Evolutionary conservation across 2,888 invertebrate genomes (phyloP).

Genomic region (Eupsilia transversa): DNA sequence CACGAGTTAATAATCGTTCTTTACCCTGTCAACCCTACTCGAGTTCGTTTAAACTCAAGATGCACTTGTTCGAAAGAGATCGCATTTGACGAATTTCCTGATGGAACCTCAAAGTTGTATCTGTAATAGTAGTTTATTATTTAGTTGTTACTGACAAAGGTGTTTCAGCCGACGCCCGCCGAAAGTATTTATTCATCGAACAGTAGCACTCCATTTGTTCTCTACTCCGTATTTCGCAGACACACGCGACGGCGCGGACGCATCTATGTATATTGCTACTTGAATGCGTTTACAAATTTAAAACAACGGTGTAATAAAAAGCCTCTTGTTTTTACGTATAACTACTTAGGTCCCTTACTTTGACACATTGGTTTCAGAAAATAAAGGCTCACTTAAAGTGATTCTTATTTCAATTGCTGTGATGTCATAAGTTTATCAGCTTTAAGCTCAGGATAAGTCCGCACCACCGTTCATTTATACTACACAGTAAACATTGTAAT

Average conservation of each 20-base stretch:
- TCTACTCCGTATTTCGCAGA: constrained; percentile 47
- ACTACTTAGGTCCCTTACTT: constrained; percentile 64
- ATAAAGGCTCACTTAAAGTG: constrained; percentile 44
- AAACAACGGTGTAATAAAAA: constrained; percentile 33
- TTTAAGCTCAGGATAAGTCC: constrained; percentile 44
- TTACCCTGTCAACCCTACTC: constrained; percentile 41
- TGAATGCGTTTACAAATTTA: constrained; percentile 21
- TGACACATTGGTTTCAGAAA: constrained; percentile 60
- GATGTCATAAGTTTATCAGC: constrained; percentile 26
- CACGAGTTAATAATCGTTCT: constrained; percentile 19
- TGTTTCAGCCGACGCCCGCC: not conserved
- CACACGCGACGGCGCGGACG: constrained; percentile 58
- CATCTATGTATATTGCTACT: constrained; percentile 25
- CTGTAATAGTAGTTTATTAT: not conserved
- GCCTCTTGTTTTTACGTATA: constrained; percentile 51
- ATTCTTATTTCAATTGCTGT: constrained; percentile 18
- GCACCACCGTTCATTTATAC: constrained; percentile 53
- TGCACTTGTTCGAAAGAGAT: constrained; percentile 1
- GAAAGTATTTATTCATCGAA: not conserved
- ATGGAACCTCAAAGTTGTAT: constrained; percentile 16
- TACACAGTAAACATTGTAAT: constrained; percentile 41
- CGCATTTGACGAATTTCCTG: not conserved
- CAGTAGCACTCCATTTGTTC: constrained; percentile 22
- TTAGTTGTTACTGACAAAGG: not conserved
- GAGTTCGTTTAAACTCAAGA: constrained; percentile 30